Evolutionary conservation across 1,140 invertebrate genomes (phyloP), one percentile per base, ranked within the genome.

Genomic region (Phthorimaea operculella): DNA sequence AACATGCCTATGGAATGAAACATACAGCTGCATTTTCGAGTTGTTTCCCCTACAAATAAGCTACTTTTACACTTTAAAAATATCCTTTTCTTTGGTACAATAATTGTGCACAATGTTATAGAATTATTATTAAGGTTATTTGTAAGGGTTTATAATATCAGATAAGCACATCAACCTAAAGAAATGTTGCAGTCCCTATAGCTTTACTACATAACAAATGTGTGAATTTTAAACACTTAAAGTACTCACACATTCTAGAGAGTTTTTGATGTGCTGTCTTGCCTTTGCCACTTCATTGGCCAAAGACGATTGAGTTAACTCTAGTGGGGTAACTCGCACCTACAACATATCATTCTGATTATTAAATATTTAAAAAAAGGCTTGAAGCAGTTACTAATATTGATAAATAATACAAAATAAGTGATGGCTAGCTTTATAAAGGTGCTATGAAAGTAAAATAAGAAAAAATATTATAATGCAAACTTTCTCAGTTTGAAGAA

Each of bases 251-350:
- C 89, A 89, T 84, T 90, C 88, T 72, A 90, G 82, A 66, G 88
- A 88, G 68, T 87, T 88, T 84, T 90, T 90, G 78, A 90, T 89
- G 72, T 90, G 87, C 79, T 90, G 87, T 70, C 90, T 87, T 63
- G 89, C 89, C 74, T 90, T 90, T 55, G 88, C 89, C 59, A 91
- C 89, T 87, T 90, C 89, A 73, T 84, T 87, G 60, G 89, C 89
- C 69, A 91, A 83, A 58, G 89, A 85, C 67, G 77, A 81, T 45
- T 73, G 68, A 58, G 68, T 60, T 64, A 71, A 61, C 62, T 57
- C 53, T 51, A 66, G 60, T 68, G 77, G 62, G 62, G 57, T 57
- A 61, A 61, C 64, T 68, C 70, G 64, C 51, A 72, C 69, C 76
- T 79, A 70, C 60, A 78, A 74, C 50, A 63, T 53, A 11, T n/a